phyloP scores from a whole-genome alignment of 2,113 vertebrate genomes.

The Euleptes europaea region DNA sequence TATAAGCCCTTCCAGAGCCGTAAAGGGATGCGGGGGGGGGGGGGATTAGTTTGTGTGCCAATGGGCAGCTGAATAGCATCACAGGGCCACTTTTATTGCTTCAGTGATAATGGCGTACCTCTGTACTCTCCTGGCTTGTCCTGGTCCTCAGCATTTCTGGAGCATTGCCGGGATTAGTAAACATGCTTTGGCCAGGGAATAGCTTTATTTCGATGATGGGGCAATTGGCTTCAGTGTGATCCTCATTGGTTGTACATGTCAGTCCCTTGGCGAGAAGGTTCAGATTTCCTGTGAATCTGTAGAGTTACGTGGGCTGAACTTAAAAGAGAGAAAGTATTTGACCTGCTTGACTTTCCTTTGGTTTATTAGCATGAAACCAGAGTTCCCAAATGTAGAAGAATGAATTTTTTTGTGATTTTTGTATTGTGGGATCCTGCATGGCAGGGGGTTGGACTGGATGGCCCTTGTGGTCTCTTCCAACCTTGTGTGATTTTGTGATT shows the following conservation, averaged over 20 bases:
- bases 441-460: too few species aligned
- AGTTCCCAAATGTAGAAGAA: conserved; percentile 49
- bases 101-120: accelerated
- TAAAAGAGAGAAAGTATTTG: conserved; percentile 50
- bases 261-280: conserved; percentile 42
- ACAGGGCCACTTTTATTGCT: neutral
- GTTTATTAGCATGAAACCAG: conserved; percentile 55
- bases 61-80: neutral
- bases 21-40: neutral
- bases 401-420: too few species aligned
- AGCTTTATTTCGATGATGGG: neutral
- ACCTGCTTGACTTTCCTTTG: conserved; percentile 32
- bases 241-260: neutral
- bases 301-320: conserved; percentile 57
- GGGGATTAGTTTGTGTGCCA: neutral
- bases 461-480: too few species aligned
- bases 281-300: conserved; percentile 25
- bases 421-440: too few species aligned
- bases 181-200: neutral
- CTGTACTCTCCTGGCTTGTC: neutral
- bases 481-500: too few species aligned
- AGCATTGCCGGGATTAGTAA: conserved; percentile 1
- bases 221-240: neutral
- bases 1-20: neutral
- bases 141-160: neutral